Conservation (phyloP, 2,888 invertebrate species). For the Horisme vitalbata region DNA sequence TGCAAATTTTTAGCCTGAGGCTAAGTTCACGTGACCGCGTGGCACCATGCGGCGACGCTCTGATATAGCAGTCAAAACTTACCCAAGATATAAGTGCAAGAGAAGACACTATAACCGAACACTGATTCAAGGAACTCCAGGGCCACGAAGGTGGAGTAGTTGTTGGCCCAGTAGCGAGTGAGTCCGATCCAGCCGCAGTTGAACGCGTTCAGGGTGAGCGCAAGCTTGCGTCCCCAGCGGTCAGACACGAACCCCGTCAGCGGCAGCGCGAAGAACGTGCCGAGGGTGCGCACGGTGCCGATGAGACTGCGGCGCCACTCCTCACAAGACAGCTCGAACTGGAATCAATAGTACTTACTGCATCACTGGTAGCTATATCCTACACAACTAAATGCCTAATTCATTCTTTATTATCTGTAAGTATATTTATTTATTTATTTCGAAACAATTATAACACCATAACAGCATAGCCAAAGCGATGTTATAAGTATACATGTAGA, state of each 20-base stretch:
- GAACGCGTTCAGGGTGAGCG: conserved; percentile 81
- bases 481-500: too few relatives aligned
- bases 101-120: conserved; percentile 85
- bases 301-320: conserved; percentile 88
- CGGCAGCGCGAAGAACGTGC: conserved; percentile 85
- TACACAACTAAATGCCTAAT: not conserved
- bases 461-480: too few relatives aligned
- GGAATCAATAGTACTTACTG: conserved; percentile 30
- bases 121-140: conserved; percentile 87
- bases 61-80: too few relatives aligned
- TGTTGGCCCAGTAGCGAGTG: conserved; percentile 80
- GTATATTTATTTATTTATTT: too few relatives aligned
- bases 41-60: too few relatives aligned
- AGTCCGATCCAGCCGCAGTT: conserved; percentile 86
- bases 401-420: not conserved
- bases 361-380: too few relatives aligned
- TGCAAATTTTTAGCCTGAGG: too few relatives aligned
- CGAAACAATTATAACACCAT: too few relatives aligned
- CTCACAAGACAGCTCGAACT: conserved; percentile 85
- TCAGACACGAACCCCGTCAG: conserved; percentile 88
- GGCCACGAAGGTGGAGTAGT: conserved; percentile 85
- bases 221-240: conserved; percentile 85
- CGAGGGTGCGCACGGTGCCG: conserved; percentile 86
- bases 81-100: conserved; percentile 87
- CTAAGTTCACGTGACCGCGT: too few relatives aligned